Conservation (phyloP, 2,113 vertebrate genomes). For the Lasiurus cinereus region DNA sequence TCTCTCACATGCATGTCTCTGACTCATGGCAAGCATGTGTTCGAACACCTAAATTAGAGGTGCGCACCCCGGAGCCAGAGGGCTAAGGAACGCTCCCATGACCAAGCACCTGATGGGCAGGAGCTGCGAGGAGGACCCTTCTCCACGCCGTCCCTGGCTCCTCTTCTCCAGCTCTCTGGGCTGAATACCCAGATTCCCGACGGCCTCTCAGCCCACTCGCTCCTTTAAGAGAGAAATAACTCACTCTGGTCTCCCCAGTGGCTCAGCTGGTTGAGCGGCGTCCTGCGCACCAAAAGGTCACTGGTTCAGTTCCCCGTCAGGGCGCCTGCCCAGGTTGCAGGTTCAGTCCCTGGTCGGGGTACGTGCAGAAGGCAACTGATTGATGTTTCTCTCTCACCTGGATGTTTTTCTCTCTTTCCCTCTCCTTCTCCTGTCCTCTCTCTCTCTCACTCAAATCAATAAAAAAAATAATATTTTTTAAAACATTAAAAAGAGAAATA, state of each 20-base stretch:
- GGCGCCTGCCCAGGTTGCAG: no score
- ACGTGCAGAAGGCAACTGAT: no score
- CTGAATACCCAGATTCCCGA: rapidly evolving
- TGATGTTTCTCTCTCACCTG: no score
- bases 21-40: background rate
- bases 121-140: background rate
- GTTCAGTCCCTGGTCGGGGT: no score
- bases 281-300: no score
- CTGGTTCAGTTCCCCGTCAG: no score
- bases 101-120: rapidly evolving
- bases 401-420: no score
- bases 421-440: no score
- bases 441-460: no score
- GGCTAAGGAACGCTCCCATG: background rate
- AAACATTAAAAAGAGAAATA: background rate
- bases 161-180: background rate
- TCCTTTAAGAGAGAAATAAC: background rate
- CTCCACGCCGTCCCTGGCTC: background rate
- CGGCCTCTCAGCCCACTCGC: rapidly evolving
- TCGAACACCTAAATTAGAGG: background rate
- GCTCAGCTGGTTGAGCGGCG: no score
- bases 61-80: background rate
- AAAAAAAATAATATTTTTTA: no score
- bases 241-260: no score
- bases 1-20: background rate